phyloP scores from a whole-genome alignment of 2,888 invertebrate species.

The Meteorus cinctellus region DNA sequence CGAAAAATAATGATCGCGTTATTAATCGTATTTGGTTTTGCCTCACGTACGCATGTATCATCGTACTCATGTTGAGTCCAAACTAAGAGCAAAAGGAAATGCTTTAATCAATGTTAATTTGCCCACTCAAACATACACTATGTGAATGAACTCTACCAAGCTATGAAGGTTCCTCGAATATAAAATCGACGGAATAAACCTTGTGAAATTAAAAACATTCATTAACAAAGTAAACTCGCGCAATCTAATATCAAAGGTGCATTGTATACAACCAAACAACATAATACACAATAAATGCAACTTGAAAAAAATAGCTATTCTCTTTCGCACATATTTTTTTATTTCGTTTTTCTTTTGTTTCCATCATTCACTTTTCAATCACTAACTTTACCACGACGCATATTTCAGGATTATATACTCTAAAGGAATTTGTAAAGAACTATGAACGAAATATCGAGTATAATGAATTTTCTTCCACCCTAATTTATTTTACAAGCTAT shows the following conservation, averaged over 20 bases:
- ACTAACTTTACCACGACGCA: background rate
- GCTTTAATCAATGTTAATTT: background rate
- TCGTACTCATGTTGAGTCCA: too few species aligned
- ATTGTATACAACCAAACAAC: background rate
- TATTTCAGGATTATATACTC: background rate
- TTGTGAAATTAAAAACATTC: background rate
- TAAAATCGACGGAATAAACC: background rate
- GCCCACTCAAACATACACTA: background rate
- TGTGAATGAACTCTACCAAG: background rate
- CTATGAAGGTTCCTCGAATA: background rate
- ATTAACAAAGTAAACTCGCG: background rate
- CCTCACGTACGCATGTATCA: too few species aligned
- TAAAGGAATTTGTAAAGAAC: background rate
- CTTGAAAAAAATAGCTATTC: background rate
- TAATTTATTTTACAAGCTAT: too few species aligned
- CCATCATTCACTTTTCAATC: background rate
- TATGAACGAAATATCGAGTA: too few species aligned
- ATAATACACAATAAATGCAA: background rate
- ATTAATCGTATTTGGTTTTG: too few species aligned
- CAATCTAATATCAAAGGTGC: background rate
- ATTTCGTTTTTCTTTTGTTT: background rate
- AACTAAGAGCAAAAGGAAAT: background rate
- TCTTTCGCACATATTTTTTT: background rate
- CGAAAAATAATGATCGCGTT: too few species aligned
- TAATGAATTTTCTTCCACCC: too few species aligned